Conservation (phyloP, 2,113 vertebrate genomes). For the Macquaria ambigua region DNA sequence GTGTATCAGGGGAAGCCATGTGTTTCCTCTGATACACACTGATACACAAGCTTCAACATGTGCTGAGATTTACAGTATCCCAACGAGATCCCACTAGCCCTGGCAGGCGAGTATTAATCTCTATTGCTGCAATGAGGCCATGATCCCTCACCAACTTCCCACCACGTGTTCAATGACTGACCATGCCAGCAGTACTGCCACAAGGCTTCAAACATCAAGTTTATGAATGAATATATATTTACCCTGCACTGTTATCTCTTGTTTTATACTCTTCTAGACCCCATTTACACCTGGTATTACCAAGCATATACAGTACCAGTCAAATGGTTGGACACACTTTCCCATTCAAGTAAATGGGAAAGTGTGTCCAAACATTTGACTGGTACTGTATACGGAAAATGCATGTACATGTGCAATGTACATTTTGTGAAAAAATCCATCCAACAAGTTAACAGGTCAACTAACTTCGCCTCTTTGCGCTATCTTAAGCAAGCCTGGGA, state of each 20-base stretch:
- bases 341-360: too few species aligned
- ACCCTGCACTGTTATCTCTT: neutral
- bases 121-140: slow-evolving; percentile 2
- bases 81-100: neutral
- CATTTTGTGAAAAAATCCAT: neutral
- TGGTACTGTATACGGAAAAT: too few species aligned
- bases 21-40: slow-evolving; percentile 36
- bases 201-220: neutral
- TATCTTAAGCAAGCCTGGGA: neutral
- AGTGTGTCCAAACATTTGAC: too few species aligned
- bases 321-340: too few species aligned
- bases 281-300: neutral
- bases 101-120: neutral
- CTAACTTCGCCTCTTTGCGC: neutral
- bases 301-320: too few species aligned
- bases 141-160: neutral
- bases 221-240: too few species aligned
- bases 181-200: neutral
- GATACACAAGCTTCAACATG: slow-evolving; percentile 14
- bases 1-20: slow-evolving; percentile 32
- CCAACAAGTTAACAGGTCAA: neutral
- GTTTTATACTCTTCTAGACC: neutral
- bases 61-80: slow-evolving; percentile 21
- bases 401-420: too few species aligned
- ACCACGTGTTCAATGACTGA: neutral